These are phyloP conservation scores for Drosophila bocqueti DNA, from an alignment of 1,140 invertebrate genomes.

Conservation along the genomic window DNA sequence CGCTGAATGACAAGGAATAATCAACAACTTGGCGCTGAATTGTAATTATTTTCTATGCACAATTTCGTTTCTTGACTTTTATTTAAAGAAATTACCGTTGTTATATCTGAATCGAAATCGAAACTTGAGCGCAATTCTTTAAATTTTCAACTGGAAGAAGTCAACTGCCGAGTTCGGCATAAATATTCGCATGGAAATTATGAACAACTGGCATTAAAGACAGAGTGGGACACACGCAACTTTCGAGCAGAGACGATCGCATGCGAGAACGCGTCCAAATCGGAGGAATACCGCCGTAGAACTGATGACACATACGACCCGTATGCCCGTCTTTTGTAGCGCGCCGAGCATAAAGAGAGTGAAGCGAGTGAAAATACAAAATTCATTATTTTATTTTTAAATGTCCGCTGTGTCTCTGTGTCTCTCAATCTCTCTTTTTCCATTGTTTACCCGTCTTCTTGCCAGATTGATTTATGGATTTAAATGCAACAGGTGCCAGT, in stretches of 20 bases:
- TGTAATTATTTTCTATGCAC: conserved; percentile 29
- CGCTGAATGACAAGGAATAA: conserved; percentile 37
- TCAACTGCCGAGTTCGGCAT: conserved; percentile 61
- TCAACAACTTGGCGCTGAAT: conserved; percentile 25
- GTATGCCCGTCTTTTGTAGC: conserved; percentile 64
- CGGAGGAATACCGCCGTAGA: conserved; percentile 61
- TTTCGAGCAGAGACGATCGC: conserved; percentile 50
- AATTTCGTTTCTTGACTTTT: conserved; percentile 21
- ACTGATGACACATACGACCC: conserved; percentile 60
- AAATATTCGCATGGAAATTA: conserved; percentile 38
- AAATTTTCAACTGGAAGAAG: conserved; percentile 5
- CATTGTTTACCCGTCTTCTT: conserved; percentile 34
- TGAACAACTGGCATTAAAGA: conserved; percentile 65
- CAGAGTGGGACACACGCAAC: conserved; percentile 3
- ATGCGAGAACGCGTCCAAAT: conserved; percentile 43
- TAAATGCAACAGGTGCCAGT: conserved; percentile 63
- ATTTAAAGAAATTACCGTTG: conserved; percentile 52
- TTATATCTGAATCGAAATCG: neutral
- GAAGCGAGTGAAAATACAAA: conserved; percentile 42
- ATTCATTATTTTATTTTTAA: conserved; percentile 72
- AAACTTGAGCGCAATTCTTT: neutral
- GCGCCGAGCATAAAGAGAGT: conserved; percentile 51
- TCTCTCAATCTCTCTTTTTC: conserved; percentile 29
- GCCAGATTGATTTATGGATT: conserved; percentile 73
- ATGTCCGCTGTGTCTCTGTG: conserved; percentile 38